Percentiles rank a stretch among this genome's conserved stretches.
Evolutionary conservation across 2,113 vertebrate species (phyloP).

Genomic region (Lagopus leucura): DNA sequence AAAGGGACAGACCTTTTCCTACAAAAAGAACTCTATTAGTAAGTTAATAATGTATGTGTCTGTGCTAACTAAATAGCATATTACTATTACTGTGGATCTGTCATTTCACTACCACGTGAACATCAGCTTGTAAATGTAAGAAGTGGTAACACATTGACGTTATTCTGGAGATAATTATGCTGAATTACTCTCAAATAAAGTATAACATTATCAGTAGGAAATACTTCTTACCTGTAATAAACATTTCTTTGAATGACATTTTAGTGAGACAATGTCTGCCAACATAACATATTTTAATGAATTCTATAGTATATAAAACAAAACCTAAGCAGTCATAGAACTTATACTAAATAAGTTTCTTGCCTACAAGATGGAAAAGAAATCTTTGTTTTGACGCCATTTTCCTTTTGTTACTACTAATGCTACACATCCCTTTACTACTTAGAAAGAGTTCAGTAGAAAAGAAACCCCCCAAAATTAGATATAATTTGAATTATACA

Average conservation of each 20-base stretch:
- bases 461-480: not conserved
- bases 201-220: not conserved
- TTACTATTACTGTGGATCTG: not conserved
- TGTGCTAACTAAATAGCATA: not conserved
- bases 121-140: not conserved
- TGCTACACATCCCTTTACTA: not conserved
- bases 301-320: not conserved
- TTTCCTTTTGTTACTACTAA: not conserved
- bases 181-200: not conserved
- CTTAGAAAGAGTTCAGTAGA: not conserved
- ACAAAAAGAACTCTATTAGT: accelerated
- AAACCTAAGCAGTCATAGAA: not conserved
- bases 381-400: not conserved
- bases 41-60: not conserved
- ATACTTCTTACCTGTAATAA: constrained; percentile 7
- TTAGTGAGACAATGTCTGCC: not conserved
- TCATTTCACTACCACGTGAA: not conserved
- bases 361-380: not conserved
- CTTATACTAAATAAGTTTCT: not conserved
- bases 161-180: constrained; percentile 1
- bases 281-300: not conserved
- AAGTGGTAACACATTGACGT: not conserved
- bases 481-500: not conserved
- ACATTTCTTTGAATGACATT: constrained; percentile 17
- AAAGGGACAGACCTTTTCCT: not conserved